Evolutionary conservation across 2,888 invertebrate species (phyloP).

Genomic region (Drosophila tanythrix): DNA sequence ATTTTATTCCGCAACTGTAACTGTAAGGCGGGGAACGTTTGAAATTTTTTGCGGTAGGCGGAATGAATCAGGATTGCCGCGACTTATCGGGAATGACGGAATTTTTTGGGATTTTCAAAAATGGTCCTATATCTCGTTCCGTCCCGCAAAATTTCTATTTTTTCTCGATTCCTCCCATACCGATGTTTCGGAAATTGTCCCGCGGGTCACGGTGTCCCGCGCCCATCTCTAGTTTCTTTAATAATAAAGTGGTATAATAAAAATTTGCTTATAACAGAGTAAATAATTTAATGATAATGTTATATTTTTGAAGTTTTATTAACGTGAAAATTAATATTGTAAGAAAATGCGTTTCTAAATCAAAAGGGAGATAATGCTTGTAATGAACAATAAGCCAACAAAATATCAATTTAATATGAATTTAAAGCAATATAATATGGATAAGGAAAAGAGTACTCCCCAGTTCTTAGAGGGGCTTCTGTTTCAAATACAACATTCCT

Average conservation of each 20-base stretch:
- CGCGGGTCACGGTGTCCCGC: background rate
- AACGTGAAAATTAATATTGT: background rate
- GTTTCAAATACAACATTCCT: slow-evolving; percentile 1
- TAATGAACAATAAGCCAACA: background rate
- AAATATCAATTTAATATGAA: background rate
- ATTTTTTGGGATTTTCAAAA: background rate
- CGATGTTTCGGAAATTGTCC: background rate
- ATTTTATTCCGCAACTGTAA: background rate
- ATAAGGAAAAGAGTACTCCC: background rate
- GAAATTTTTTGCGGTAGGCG: background rate
- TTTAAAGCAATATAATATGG: background rate
- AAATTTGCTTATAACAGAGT: too few species aligned
- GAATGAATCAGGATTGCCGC: background rate
- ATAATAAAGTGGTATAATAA: background rate
- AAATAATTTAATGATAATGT: background rate
- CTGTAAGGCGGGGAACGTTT: background rate
- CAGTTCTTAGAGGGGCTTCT: background rate
- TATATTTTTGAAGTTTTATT: too few species aligned
- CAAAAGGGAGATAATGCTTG: background rate
- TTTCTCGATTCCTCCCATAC: background rate
- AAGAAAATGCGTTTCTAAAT: background rate
- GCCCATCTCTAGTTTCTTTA: background rate
- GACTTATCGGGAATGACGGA: background rate
- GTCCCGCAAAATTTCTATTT: background rate
- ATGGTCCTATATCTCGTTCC: background rate